A percentile compares a stretch with the other conserved stretches of the same genome.
These are phyloP conservation scores for Monopterus albus DNA, from an alignment of 2,113 vertebrate species.

Conservation along the genomic window DNA sequence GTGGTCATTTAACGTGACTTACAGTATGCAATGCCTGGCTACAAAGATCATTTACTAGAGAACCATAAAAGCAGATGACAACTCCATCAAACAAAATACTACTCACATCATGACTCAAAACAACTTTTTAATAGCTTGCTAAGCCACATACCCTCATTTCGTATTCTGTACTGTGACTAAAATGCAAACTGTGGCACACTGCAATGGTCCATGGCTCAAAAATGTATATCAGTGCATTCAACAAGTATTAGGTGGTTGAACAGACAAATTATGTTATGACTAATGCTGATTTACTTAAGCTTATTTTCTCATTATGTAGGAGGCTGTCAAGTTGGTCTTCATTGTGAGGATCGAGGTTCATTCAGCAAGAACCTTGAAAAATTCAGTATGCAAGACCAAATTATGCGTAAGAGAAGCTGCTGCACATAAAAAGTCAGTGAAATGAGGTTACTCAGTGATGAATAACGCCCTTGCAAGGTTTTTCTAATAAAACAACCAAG, in stretches of 20 bases:
- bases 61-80: slow-evolving; percentile 2
- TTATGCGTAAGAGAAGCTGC: slow-evolving; percentile 14
- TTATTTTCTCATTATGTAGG: slow-evolving; percentile 36
- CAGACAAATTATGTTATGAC: slow-evolving; percentile 29
- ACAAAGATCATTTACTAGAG: not conserved
- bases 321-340: slow-evolving; percentile 22
- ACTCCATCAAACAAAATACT: slow-evolving; percentile 2
- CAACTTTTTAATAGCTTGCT: not conserved
- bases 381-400: slow-evolving; percentile 22
- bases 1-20: too few species aligned
- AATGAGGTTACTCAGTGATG: slow-evolving; percentile 24
- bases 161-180: not conserved
- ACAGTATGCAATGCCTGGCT: not conserved
- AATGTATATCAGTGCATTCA: slow-evolving; percentile 12
- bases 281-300: slow-evolving; percentile 31
- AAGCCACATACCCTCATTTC: not conserved
- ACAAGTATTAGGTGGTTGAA: not conserved
- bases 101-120: too few species aligned
- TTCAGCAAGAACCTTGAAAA: slow-evolving; percentile 38
- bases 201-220: not conserved
- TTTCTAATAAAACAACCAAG: slow-evolving; percentile 23
- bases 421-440: slow-evolving; percentile 9
- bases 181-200: slow-evolving; percentile 10
- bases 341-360: slow-evolving; percentile 30
- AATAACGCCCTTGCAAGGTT: slow-evolving; percentile 29